Evolutionary conservation across 1,140 invertebrate species (phyloP).

Genomic region (Lasaia peninsularis): DNA sequence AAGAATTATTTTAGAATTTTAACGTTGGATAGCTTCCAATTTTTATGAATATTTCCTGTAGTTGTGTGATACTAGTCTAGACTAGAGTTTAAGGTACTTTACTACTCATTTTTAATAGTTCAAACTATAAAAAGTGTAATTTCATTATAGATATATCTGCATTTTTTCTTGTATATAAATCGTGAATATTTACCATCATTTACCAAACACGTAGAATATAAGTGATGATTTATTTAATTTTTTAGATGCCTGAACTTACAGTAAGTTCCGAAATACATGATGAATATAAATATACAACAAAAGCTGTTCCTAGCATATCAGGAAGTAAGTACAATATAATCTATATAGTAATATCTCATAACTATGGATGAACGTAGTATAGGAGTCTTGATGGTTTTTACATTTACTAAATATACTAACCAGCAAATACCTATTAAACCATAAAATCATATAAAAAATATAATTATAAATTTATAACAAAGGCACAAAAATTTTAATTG

Average conservation of each 20-base stretch:
- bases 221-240: slow-evolving; percentile 24
- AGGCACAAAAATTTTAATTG: no score
- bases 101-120: background rate
- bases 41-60: slow-evolving; percentile 38
- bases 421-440: no score
- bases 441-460: no score
- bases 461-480: no score
- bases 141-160: no score
- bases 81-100: background rate
- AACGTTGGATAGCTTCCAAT: slow-evolving; percentile 69
- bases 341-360: no score
- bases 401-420: no score
- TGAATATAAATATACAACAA: slow-evolving; percentile 70
- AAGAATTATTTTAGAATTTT: slow-evolving; percentile 69
- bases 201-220: background rate
- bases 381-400: no score
- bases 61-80: background rate
- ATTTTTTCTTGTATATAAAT: no score
- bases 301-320: slow-evolving; percentile 46
- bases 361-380: no score
- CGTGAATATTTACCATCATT: no score
- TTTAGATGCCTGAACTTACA: slow-evolving; percentile 68
- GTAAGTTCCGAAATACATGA: slow-evolving; percentile 73
- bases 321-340: slow-evolving; percentile 54
- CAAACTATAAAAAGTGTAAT: background rate